A percentile compares a stretch with the other conserved stretches of the same genome.
Evolutionary conservation across 2,113 vertebrate genomes (phyloP).

Genomic region (Triplophysa dalaica): DNA sequence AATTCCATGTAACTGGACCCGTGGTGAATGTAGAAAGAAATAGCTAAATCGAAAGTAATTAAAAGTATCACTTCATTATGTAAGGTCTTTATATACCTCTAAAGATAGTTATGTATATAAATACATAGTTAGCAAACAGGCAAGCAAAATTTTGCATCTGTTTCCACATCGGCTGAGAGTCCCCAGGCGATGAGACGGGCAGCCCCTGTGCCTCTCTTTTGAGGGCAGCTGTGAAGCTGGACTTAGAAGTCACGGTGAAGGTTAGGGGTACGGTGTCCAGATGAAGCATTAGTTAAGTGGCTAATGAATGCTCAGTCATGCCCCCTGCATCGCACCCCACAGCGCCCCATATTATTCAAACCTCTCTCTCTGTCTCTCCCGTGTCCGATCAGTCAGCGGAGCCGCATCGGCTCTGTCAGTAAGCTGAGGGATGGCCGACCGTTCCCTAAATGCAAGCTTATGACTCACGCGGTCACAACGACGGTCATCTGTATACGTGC

Average conservation of each 20-base stretch:
- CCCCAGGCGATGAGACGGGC: not conserved
- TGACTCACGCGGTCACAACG: constrained; percentile 63
- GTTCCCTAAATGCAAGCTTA: constrained; percentile 70
- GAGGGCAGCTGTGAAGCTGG: constrained; percentile 16
- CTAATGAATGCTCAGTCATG: constrained; percentile 64
- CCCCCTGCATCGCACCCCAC: constrained; percentile 47
- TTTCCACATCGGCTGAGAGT: not conserved
- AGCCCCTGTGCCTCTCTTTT: not conserved
- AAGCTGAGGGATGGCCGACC: constrained; percentile 69
- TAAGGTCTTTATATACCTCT: too few species aligned
- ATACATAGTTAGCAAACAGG: too few species aligned
- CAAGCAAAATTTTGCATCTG: not conserved
- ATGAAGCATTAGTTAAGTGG: constrained; percentile 41
- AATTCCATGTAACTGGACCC: too few species aligned
- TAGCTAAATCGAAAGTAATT: too few species aligned
- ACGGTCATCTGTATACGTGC: constrained; percentile 64
- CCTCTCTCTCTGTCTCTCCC: constrained; percentile 14
- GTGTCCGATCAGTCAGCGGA: constrained; percentile 21
- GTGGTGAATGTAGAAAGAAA: too few species aligned
- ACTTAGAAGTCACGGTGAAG: constrained; percentile 57
- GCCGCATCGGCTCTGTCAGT: constrained; percentile 43
- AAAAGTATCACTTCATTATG: too few species aligned
- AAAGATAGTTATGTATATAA: too few species aligned
- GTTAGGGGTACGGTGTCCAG: constrained; percentile 58
- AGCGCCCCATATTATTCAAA: constrained; percentile 26